These are phyloP conservation scores for Agrochola lychnidis DNA, from an alignment of 2,888 invertebrate species.

Conservation along the genomic window DNA sequence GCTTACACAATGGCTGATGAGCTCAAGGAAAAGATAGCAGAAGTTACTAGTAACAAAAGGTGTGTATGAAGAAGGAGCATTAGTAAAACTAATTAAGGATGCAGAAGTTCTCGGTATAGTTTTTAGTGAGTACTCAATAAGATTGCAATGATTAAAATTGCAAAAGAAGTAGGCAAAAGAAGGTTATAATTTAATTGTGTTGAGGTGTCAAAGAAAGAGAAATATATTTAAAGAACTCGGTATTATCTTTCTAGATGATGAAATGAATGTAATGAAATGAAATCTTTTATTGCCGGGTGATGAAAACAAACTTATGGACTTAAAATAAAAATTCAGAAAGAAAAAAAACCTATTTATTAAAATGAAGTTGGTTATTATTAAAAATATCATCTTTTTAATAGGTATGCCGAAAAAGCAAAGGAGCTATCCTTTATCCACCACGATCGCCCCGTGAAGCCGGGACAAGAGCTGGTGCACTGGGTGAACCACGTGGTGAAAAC, in stretches of 20 bases:
- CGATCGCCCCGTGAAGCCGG: conserved; percentile 86
- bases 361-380: background rate
- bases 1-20: conserved; percentile 65
- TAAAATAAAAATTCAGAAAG: too few species aligned
- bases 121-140: background rate
- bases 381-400: conserved; percentile 27
- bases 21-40: conserved; percentile 67
- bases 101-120: background rate
- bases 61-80: conserved; percentile 42
- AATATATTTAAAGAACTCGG: too few species aligned
- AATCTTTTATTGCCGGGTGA: too few species aligned
- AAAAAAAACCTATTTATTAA: too few species aligned
- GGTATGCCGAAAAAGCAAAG: conserved; percentile 64
- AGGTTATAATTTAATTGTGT: too few species aligned
- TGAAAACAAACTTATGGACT: background rate
- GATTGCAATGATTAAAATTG: background rate
- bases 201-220: too few species aligned
- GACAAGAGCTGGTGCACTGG: conserved; percentile 91
- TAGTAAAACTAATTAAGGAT: background rate
- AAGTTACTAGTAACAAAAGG: conserved; percentile 67
- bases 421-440: conserved; percentile 65
- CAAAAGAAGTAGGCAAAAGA: background rate
- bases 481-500: conserved; percentile 91
- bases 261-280: too few species aligned
- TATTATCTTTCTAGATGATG: too few species aligned